Conservation (phyloP, 2,113 vertebrate species). For the Lucifuga dentata region DNA sequence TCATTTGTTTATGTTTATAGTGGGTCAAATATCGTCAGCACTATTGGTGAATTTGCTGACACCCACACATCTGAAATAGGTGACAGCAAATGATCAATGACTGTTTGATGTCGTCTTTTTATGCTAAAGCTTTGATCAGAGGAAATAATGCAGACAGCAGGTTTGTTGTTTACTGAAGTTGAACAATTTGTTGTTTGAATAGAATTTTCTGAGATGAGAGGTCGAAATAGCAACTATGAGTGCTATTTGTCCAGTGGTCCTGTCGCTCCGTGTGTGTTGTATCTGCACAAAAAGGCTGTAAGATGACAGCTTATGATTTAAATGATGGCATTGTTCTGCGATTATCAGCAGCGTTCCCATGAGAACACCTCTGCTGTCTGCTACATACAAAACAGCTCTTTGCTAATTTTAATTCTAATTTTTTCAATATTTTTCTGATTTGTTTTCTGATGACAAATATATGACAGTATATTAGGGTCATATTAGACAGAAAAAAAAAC, state of each 20-base stretch:
- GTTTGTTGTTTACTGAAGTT: background rate
- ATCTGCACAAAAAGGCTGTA: background rate
- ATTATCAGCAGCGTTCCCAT: background rate
- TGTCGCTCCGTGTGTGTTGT: background rate
- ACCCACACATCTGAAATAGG: background rate
- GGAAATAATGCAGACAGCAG: background rate
- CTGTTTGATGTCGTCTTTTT: background rate
- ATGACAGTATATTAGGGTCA: too few relatives aligned
- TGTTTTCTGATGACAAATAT: too few relatives aligned
- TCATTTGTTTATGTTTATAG: too few relatives aligned
- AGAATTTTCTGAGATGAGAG: background rate
- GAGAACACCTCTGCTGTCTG: background rate
- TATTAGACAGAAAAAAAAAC: too few relatives aligned
- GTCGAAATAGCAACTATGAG: background rate
- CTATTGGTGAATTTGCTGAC: background rate
- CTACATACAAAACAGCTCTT: too few relatives aligned
- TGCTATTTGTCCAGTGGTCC: background rate
- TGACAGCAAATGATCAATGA: background rate
- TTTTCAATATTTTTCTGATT: too few relatives aligned
- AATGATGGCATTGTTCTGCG: constrained; percentile 4
- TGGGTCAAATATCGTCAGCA: background rate
- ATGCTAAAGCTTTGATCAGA: background rate
- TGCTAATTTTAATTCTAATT: too few relatives aligned
- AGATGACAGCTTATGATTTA: constrained; percentile 3
- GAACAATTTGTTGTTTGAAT: background rate